phyloP scores from a whole-genome alignment of 1,140 invertebrate genomes.

The Atta cephalotes region DNA sequence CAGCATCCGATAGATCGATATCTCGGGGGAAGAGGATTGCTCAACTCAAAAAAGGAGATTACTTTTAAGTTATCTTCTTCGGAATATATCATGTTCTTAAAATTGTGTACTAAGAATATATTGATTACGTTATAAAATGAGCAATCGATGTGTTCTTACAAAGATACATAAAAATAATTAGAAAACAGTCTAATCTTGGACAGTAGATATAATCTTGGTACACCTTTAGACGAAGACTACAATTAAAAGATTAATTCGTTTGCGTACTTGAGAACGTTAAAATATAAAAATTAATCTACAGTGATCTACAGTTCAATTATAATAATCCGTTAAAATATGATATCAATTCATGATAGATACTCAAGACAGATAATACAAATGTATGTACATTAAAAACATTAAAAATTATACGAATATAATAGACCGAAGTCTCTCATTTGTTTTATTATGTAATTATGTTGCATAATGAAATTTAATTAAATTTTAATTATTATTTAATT shows the following conservation, averaged over 20 bases:
- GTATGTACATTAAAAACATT: not conserved
- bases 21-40: slow-evolving; percentile 7
- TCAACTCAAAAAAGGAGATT: slow-evolving; percentile 8
- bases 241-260: not conserved
- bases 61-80: not conserved
- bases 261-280: not conserved
- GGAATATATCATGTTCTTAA: not conserved
- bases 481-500: not conserved
- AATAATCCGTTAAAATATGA: not conserved
- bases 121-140: not conserved
- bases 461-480: not conserved
- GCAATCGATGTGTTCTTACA: not conserved
- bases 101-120: not conserved
- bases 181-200: too few relatives aligned
- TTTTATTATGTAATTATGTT: not conserved
- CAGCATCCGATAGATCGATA: slow-evolving; percentile 43
- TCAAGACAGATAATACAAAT: not conserved
- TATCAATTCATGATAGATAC: not conserved
- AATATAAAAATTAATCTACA: not conserved
- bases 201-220: too few relatives aligned
- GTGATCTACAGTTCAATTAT: too few relatives aligned
- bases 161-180: too few relatives aligned
- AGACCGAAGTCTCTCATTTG: not conserved
- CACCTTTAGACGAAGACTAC: not conserved
- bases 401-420: not conserved